phyloP scores from a whole-genome alignment of 2,888 invertebrate species.

The Exephanes ischioxanthus region DNA sequence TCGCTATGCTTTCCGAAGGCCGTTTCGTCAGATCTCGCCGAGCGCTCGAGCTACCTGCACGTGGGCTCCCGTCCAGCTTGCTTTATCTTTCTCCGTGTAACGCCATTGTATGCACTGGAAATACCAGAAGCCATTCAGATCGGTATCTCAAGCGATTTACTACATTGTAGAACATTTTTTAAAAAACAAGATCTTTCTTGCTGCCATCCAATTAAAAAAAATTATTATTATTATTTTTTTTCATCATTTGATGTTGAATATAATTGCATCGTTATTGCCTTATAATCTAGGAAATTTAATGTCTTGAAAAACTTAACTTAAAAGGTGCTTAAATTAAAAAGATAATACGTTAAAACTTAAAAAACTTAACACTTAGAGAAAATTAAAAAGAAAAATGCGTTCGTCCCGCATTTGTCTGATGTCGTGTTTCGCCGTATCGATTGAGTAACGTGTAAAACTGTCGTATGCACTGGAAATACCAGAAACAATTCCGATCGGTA shows the following conservation, averaged over 20 bases:
- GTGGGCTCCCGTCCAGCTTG: conserved; percentile 39
- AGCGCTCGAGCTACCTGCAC: conserved; percentile 38
- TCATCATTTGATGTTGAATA: neutral
- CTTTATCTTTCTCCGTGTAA: conserved; percentile 5
- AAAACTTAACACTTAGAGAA: no score
- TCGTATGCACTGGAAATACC: conserved; percentile 5
- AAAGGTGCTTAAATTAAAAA: no score
- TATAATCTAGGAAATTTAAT: neutral
- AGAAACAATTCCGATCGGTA: neutral
- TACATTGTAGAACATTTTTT: neutral
- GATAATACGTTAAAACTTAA: no score
- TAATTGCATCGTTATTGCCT: neutral
- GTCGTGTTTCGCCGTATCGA: neutral
- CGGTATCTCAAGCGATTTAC: neutral
- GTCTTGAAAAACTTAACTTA: no score
- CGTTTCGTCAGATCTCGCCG: conserved; percentile 46
- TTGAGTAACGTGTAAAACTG: no score
- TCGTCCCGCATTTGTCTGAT: neutral
- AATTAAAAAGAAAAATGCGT: neutral
- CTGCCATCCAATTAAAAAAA: neutral
- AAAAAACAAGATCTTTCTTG: neutral
- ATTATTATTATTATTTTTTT: neutral
- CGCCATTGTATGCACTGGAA: neutral
- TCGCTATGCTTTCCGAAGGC: conserved; percentile 56
- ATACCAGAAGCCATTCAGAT: conserved; percentile 3